These are phyloP conservation scores for human (Homo sapiens) DNA, from an alignment of 2,113 vertebrate species.

Conservation along the genomic window GRCh38 chr2:166952501-166953000, in stretches of 20 bases:
- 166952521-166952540: constrained; percentile 48
- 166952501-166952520: constrained; percentile 53
- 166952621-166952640: constrained; percentile 31
- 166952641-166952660: not conserved
- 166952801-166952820: not conserved
- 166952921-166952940: not conserved
- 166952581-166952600: constrained; percentile 48
- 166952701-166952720: not conserved
- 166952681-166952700: constrained; percentile 18
- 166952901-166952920: not conserved
- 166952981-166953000: not conserved
- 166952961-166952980: not conserved
- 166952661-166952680: not conserved
- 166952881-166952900: not conserved
- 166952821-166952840: not conserved
- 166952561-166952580: constrained; percentile 29
- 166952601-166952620: not conserved
- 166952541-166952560: constrained; percentile 40
- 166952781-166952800: not conserved
- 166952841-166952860: not conserved
- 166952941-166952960: constrained; percentile 25
- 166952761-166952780: constrained; percentile 51
- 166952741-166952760: not conserved
- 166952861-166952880: not conserved
- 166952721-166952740: not conserved